Evolutionary conservation across 1,140 invertebrate species (phyloP).

Genomic region (Ylistrum balloti): DNA sequence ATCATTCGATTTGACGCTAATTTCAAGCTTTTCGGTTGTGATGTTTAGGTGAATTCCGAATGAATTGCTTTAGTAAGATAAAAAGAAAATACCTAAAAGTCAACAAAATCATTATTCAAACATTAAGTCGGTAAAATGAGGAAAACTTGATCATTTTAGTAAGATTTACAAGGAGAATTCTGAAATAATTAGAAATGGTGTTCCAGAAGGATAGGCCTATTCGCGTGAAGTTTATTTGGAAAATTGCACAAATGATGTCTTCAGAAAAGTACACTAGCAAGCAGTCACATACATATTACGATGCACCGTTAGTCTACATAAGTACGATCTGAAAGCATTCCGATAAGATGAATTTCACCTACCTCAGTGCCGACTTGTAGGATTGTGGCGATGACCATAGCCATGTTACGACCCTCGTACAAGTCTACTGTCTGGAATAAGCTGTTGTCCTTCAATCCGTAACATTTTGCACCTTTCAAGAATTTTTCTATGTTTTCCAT

Average conservation of each 20-base stretch:
- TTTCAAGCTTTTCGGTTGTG: too few relatives aligned
- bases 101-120: too few relatives aligned
- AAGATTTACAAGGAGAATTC: too few relatives aligned
- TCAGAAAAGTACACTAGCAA: background rate
- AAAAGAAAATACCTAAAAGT: too few relatives aligned
- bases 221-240: too few relatives aligned
- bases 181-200: too few relatives aligned
- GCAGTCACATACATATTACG: background rate
- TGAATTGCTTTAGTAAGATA: too few relatives aligned
- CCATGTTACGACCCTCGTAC: conserved; percentile 86
- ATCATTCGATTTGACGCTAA: too few relatives aligned
- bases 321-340: background rate
- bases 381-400: conserved; percentile 78
- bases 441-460: conserved; percentile 96
- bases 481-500: conserved; percentile 99
- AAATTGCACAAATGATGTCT: conserved; percentile 21
- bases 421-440: conserved; percentile 93
- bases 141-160: too few relatives aligned
- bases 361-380: conserved; percentile 79
- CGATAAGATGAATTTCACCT: conserved; percentile 14
- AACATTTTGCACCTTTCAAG: conserved; percentile 91
- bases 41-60: too few relatives aligned
- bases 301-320: background rate
- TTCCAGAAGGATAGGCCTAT: too few relatives aligned
- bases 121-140: too few relatives aligned